Percentiles rank a stretch among this genome's conserved stretches.
phyloP scores from a whole-genome alignment of 2,113 vertebrate genomes.

The Urocynchramus pylzowi region DNA sequence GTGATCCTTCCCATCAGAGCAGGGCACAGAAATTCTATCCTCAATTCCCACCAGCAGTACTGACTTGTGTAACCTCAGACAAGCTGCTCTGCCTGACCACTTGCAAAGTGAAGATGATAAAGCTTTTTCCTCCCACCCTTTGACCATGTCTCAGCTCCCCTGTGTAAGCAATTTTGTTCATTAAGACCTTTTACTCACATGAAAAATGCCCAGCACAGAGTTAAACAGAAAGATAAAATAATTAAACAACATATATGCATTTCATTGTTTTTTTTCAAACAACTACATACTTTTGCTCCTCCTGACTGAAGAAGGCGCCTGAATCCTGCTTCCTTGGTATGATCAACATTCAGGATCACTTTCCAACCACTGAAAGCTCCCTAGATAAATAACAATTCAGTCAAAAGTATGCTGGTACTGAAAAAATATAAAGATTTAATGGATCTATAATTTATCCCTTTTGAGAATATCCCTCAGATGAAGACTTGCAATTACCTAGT shows the following conservation, averaged over 20 bases:
- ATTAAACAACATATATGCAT: not conserved
- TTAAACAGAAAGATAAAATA: not conserved
- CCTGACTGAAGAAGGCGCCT: constrained; percentile 92
- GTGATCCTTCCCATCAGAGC: not conserved
- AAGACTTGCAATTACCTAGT: not conserved
- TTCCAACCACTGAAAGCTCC: constrained; percentile 97
- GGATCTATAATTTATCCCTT: not conserved
- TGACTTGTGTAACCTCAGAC: not conserved
- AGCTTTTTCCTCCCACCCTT: not conserved
- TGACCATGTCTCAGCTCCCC: not conserved
- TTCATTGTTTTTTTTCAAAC: not conserved
- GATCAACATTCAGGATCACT: constrained; percentile 93
- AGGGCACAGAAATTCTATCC: not conserved
- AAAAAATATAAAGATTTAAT: not conserved
- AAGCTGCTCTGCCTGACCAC: not conserved
- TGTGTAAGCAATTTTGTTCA: not conserved
- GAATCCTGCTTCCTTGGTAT: constrained; percentile 90
- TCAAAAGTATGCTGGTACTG: not conserved
- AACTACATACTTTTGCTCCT: constrained; percentile 83
- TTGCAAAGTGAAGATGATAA: not conserved
- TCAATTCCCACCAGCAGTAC: not conserved
- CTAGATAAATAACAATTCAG: constrained; percentile 62
- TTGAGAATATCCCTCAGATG: not conserved
- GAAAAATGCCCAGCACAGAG: not conserved
- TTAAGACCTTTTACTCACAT: not conserved